phyloP scores from a whole-genome alignment of 2,888 invertebrate genomes.

The Notodromas monacha region DNA sequence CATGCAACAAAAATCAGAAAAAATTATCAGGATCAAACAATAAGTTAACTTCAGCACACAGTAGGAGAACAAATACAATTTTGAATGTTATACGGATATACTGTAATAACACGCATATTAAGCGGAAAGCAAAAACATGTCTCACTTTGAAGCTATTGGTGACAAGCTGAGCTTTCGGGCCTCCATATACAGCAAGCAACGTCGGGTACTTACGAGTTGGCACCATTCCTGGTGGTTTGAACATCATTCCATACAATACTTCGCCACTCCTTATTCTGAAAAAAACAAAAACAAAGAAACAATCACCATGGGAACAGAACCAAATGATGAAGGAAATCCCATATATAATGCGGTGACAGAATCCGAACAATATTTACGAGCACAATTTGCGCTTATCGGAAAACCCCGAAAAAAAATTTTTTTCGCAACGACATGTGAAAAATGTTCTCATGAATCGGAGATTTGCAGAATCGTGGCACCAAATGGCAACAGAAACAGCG shows the following conservation, averaged over 20 bases:
- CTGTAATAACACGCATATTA: conserved; percentile 6
- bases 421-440: too few relatives aligned
- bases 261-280: too few relatives aligned
- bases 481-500: too few relatives aligned
- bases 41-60: neutral
- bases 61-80: conserved; percentile 5
- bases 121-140: neutral
- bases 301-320: too few relatives aligned
- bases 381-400: too few relatives aligned
- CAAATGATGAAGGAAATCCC: too few relatives aligned
- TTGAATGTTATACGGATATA: conserved; percentile 6
- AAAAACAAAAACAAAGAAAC: too few relatives aligned
- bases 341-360: too few relatives aligned
- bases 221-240: conserved; percentile 34
- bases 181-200: conserved; percentile 83
- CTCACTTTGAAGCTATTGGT: conserved; percentile 68
- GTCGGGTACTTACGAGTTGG: conserved; percentile 46
- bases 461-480: too few relatives aligned
- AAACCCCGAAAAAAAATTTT: too few relatives aligned
- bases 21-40: conserved; percentile 2
- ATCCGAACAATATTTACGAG: too few relatives aligned
- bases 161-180: conserved; percentile 89
- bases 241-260: conserved; percentile 52
- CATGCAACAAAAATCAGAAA: conserved; percentile 6
- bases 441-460: too few relatives aligned